Conservation (phyloP, 1,140 invertebrate species). For the Aphis craccivora region DNA sequence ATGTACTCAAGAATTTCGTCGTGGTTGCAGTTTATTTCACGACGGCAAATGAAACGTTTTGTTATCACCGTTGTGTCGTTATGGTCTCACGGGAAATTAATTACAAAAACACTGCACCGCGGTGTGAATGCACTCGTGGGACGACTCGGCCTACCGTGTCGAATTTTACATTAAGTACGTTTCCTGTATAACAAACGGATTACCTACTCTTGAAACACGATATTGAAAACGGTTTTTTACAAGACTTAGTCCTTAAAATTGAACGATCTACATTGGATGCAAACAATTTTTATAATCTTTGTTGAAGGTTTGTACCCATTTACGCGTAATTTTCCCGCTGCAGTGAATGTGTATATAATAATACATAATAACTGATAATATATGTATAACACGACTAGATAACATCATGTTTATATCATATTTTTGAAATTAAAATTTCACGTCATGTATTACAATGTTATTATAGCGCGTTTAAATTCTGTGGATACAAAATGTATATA, state of each 20-base stretch:
- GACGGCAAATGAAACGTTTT: neutral
- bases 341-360: neutral
- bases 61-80: neutral
- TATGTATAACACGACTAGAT: neutral
- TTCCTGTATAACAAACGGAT: neutral
- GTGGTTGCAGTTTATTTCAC: neutral
- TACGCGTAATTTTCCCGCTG: too few species aligned
- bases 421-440: neutral
- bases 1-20: neutral
- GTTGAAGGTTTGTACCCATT: too few species aligned
- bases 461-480: neutral
- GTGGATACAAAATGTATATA: neutral
- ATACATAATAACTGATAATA: too few species aligned
- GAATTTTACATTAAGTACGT: neutral
- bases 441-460: neutral
- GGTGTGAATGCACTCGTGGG: neutral
- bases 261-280: neutral
- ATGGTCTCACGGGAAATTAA: neutral
- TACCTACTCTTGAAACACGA: neutral
- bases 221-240: neutral
- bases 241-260: neutral
- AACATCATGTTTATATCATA: neutral
- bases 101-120: neutral
- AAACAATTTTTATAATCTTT: too few species aligned
- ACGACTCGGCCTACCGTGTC: neutral